Evolutionary conservation across 2,888 invertebrate species (phyloP), one percentile per base, ranked within the genome.

Genomic region (Thelaira solivaga): DNA sequence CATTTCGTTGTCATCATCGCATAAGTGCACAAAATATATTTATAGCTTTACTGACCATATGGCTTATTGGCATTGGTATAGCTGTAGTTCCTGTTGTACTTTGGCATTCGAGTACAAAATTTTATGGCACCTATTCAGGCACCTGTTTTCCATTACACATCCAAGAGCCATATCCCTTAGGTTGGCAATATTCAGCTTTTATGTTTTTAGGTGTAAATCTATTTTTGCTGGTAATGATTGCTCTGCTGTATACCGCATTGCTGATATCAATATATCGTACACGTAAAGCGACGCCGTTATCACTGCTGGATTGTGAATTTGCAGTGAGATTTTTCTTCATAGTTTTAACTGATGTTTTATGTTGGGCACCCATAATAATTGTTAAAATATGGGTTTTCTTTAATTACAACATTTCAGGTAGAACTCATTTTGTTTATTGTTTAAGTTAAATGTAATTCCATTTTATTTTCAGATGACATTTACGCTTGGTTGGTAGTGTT

Each of bases 101-200:
- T 43, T 93, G 92, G 92, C 88, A 90, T 53, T 90, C 91, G 47
- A 91, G 91, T 68, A 91, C 91, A 0, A 89, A 90, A 80, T 93
- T 92, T 86, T 93, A 93, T 85, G 93, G 93, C 11, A 90, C 90
- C 18, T 87, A 89, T 61, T 92, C 92, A 64, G 92, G 93, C 47
- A 91, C 93, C 83, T 94, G 94, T 81, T 92, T 94, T 82, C 94
- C 94, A 0, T 86, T 94, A 20, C 93, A 93, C 85, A 92, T 94
- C 74, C 92, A 92, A 78, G 93, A 94, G 77, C 92, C 93, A 0
- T 93, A 89, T 85, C 89, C 91, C 2, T 83, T 91, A 22, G 94
- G 94, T 16, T 94, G 93, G 93, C 90, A 93, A 83, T 94, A 93
- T 83, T 93, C 93, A 1, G 92, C 93, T 0, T 92, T 93, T 83